Base-by-base conservation (phyloP, 1,140 invertebrate species). In the Brachystomella parvula region DNA sequence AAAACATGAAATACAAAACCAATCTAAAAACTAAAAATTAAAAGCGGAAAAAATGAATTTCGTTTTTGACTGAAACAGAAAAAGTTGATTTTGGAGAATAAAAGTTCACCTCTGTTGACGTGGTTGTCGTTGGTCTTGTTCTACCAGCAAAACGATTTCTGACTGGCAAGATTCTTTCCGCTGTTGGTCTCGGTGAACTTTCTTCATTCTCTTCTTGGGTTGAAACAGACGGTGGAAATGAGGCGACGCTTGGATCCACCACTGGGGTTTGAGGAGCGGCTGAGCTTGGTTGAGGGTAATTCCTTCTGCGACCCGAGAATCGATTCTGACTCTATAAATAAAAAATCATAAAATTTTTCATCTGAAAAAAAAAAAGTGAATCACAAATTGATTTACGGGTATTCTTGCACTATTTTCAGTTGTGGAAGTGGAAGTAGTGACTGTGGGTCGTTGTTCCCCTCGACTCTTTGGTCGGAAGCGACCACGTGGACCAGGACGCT, bases 61-160 rank as follows among this genome's bases (percentile, higher is more conserved):
- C 21, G 31, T 24, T 19, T 26, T 21, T 1, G n/a, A 24, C 0
- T 30, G n/a, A n/a, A n/a, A n/a, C n/a, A n/a, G n/a, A n/a, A n/a
- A n/a, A n/a, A n/a, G n/a, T n/a, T n/a, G n/a, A 35, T 39, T 33
- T 17, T 32, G 26, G 3, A 49, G 39, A 63, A 24, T 28, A 31
- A 26, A n/a, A 49, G 39, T 29, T 61, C 19, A 61, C 17, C 26
- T 30, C 68, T 49, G 57, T 60, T 47, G 68, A 67, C 2, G 68
- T 70, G 3, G 70, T 44, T 19, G 70, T 66, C 6, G 62, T 47
- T 32, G 49, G 44, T 3, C 68, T 35, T 28, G 59, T 72, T 62
- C 71, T 57, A 1, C 28, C 33, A 31, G 68, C 63, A 26, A 72
- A 72, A 47, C 71, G 44, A 61, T 68, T 67, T 31, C 69, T 64